Conservation (phyloP, 2,113 vertebrate species). For the Microtus richardsoni region DNA sequence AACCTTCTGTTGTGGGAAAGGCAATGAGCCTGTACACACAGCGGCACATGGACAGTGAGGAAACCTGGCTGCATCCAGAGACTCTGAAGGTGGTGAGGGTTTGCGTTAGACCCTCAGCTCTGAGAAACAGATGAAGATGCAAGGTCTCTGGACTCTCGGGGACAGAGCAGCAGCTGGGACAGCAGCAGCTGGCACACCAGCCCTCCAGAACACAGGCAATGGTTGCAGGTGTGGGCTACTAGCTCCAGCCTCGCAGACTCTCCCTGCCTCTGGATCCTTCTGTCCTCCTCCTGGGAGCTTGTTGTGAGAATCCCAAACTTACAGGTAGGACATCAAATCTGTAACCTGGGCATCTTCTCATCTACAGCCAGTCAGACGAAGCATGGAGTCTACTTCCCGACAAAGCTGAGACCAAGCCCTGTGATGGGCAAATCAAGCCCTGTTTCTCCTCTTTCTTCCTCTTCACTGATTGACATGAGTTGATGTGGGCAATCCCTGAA, state of each 20-base stretch:
- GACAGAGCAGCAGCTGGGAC: background rate
- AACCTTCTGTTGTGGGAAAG: background rate
- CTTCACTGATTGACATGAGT: background rate
- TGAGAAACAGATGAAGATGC: background rate
- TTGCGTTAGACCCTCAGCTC: background rate
- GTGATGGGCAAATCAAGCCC: background rate
- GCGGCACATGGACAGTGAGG: background rate
- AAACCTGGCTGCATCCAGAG: background rate
- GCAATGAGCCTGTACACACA: background rate
- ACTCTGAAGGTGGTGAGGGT: background rate
- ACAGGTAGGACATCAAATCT: background rate
- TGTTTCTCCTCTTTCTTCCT: background rate
- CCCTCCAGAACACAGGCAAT: background rate
- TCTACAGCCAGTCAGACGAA: background rate
- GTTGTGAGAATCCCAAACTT: too few relatives aligned
- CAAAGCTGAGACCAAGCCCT: background rate
- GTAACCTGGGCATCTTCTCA: background rate
- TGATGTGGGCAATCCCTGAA: background rate
- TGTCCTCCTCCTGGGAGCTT: background rate
- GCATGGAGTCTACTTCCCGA: background rate
- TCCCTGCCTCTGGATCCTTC: background rate
- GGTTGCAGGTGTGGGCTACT: background rate
- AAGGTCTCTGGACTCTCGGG: accelerated
- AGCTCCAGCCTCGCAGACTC: background rate
- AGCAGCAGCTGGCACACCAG: background rate